phyloP scores from a whole-genome alignment of 2,113 vertebrate species.

The Sakesphorus luctuosus region DNA sequence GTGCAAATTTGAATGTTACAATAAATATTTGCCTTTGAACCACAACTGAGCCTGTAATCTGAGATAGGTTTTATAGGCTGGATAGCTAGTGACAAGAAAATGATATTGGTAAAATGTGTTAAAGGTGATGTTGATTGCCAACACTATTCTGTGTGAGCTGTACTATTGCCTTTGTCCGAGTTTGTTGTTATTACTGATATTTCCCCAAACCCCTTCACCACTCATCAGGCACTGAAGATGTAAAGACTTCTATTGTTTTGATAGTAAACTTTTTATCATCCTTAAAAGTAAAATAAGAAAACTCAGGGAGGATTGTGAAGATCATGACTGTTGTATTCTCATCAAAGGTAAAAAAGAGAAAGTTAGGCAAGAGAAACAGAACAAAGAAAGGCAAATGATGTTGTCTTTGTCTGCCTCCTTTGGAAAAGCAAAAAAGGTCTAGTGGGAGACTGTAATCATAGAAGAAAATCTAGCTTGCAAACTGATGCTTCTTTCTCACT shows the following conservation, averaged over 20 bases:
- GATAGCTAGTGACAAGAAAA: background rate
- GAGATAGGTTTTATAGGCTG: background rate
- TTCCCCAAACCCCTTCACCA: background rate
- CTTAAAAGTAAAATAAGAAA: background rate
- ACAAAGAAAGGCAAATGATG: background rate
- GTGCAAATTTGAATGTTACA: background rate
- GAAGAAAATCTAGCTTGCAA: background rate
- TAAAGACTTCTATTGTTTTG: background rate
- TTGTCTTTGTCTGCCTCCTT: background rate
- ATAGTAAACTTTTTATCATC: background rate
- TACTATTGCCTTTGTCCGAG: background rate
- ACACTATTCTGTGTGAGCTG: background rate
- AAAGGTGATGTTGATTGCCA: background rate
- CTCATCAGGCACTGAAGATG: background rate
- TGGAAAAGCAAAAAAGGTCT: background rate
- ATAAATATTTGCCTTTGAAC: background rate
- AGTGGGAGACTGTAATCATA: background rate
- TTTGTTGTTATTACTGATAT: background rate
- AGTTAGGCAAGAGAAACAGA: background rate
- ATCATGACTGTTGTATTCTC: background rate
- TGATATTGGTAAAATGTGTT: background rate
- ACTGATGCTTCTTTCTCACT: background rate
- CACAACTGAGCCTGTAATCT: background rate
- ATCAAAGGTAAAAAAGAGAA: background rate
- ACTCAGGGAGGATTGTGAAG: background rate